These are phyloP conservation scores for Talpa occidentalis DNA, from an alignment of 2,113 vertebrate genomes.

Conservation along the genomic window DNA sequence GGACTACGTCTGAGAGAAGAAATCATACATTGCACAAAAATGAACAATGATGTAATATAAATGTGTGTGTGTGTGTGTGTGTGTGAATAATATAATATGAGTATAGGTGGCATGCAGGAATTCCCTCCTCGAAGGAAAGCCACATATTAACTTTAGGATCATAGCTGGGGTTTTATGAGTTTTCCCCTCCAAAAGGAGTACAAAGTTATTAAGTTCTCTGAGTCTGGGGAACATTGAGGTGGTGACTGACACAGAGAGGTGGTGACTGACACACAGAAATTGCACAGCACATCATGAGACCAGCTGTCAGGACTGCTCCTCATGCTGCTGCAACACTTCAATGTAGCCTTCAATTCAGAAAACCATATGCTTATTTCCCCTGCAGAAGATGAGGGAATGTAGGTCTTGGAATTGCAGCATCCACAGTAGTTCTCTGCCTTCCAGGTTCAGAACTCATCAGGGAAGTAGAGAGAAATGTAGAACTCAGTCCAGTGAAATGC, in stretches of 20 bases:
- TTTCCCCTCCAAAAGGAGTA: background rate
- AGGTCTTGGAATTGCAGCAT: background rate
- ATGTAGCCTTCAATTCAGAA: background rate
- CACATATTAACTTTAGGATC: background rate
- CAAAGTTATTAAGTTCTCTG: background rate
- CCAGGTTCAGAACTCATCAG: constrained; percentile 34
- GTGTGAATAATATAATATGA: background rate
- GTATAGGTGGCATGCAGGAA: background rate
- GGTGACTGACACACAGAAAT: background rate
- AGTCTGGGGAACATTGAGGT: background rate
- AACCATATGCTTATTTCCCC: background rate
- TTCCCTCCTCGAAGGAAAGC: background rate
- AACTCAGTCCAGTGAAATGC: constrained; percentile 35
- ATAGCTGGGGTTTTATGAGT: background rate
- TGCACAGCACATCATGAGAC: background rate
- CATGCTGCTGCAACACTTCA: background rate
- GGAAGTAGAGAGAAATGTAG: constrained; percentile 9
- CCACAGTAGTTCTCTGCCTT: background rate
- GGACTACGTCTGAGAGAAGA: no score
- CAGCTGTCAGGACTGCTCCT: background rate
- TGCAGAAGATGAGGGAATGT: background rate
- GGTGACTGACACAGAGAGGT: background rate
- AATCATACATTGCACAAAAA: no score
- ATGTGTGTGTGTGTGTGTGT: no score
- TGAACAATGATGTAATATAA: no score